Conservation (phyloP, 2,797 vertebrate species). For the Sorex maritimensis region DNA sequence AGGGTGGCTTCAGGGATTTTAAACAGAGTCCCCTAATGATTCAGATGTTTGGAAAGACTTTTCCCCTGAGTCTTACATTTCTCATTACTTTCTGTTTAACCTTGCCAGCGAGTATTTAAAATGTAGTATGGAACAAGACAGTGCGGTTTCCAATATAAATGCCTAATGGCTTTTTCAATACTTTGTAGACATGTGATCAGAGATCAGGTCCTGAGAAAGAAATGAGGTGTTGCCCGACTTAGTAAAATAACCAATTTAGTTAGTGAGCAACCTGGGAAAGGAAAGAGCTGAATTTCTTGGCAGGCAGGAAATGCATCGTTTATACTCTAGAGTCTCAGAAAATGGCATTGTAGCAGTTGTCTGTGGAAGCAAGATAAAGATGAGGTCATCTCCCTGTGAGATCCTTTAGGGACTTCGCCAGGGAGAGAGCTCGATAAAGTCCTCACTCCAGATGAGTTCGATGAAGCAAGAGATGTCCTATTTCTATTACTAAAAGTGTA, state of each 20-base stretch:
- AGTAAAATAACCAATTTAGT: slow-evolving; percentile 50
- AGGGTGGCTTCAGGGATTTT: not conserved
- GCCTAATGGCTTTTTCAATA: slow-evolving; percentile 65
- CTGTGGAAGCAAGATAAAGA: slow-evolving; percentile 46
- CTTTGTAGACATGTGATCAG: slow-evolving; percentile 16
- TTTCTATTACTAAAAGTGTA: not conserved
- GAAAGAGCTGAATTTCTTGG: slow-evolving; percentile 58
- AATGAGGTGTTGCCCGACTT: slow-evolving; percentile 40
- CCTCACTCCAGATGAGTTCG: slow-evolving; percentile 1
- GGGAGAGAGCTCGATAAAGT: slow-evolving; percentile 15
- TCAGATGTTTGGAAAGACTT: slow-evolving; percentile 54
- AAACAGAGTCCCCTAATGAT: slow-evolving; percentile 31
- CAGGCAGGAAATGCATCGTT: not conserved
- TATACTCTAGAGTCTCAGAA: slow-evolving; percentile 56
- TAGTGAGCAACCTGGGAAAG: slow-evolving; percentile 57
- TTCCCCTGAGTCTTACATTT: slow-evolving; percentile 18
- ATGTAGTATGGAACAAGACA: not conserved
- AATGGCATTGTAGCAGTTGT: not conserved
- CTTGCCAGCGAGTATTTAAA: slow-evolving; percentile 56
- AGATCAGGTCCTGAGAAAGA: slow-evolving; percentile 56
- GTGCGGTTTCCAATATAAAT: slow-evolving; percentile 19
- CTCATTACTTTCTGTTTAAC: slow-evolving; percentile 60
- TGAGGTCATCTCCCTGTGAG: slow-evolving; percentile 66
- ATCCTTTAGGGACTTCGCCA: not conserved
- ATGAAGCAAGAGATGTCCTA: not conserved